phyloP scores from a whole-genome alignment of 2,797 vertebrate genomes.

The Champsocephalus gunnari region DNA sequence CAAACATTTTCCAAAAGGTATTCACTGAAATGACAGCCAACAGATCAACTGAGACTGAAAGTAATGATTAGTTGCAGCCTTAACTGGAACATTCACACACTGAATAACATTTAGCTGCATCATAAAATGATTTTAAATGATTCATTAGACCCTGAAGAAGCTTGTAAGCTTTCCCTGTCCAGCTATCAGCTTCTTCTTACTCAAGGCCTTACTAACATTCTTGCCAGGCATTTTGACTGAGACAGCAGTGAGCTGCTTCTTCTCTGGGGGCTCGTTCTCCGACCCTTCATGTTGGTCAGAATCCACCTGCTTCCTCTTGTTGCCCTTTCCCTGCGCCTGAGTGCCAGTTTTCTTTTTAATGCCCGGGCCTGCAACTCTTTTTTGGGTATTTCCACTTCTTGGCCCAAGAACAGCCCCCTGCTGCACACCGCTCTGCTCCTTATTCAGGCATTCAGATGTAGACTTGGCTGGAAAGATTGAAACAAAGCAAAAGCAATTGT shows the following conservation, averaged over 20 bases:
- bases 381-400: slow-evolving; percentile 84
- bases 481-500: slow-evolving; percentile 67
- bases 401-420: slow-evolving; percentile 77
- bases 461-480: slow-evolving; percentile 66
- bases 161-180: slow-evolving; percentile 92
- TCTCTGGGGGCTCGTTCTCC: slow-evolving; percentile 85
- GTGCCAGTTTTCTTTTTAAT: slow-evolving; percentile 71
- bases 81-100: not conserved
- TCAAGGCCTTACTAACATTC: slow-evolving; percentile 72
- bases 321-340: slow-evolving; percentile 80
- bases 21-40: not conserved
- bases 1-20: not conserved
- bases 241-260: slow-evolving; percentile 78
- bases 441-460: slow-evolving; percentile 47
- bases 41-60: not conserved
- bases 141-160: slow-evolving; percentile 89
- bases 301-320: slow-evolving; percentile 89
- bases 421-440: slow-evolving; percentile 32
- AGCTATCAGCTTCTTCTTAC: slow-evolving; percentile 87
- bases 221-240: slow-evolving; percentile 70
- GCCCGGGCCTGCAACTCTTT: slow-evolving; percentile 65
- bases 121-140: no score
- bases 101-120: not conserved
- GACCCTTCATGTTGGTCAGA: slow-evolving; percentile 75
- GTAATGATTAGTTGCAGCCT: not conserved